Percentiles rank a stretch among this genome's conserved stretches.
Evolutionary conservation across 2,113 vertebrate genomes (phyloP).

Genomic region (Himantopus leucocephalus): DNA sequence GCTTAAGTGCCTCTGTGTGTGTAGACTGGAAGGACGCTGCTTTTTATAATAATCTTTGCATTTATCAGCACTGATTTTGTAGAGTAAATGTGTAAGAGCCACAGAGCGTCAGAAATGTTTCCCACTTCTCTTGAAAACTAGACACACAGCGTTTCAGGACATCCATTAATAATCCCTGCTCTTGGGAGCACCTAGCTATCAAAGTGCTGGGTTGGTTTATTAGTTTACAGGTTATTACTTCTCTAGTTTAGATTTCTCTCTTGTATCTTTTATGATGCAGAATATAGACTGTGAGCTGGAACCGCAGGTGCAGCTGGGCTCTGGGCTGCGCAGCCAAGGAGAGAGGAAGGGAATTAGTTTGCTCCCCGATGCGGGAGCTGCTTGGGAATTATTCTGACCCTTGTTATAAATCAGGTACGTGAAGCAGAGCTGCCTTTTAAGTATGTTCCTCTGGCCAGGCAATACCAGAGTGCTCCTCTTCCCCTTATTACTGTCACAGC

Average conservation of each 20-base stretch:
- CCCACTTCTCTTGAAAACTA: not conserved
- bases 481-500: not conserved
- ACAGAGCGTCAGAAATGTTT: slow-evolving; percentile 20
- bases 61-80: not conserved
- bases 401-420: slow-evolving; percentile 9
- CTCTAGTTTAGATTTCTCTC: slow-evolving; percentile 62
- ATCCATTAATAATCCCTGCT: slow-evolving; percentile 58
- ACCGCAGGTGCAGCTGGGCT: slow-evolving; percentile 30
- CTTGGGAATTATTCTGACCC: slow-evolving; percentile 34
- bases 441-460: not conserved
- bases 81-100: not conserved
- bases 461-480: not conserved
- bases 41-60: not conserved
- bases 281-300: slow-evolving; percentile 54
- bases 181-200: slow-evolving; percentile 19
- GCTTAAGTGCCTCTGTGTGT: not conserved
- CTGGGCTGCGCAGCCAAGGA: not conserved
- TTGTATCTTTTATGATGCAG: slow-evolving; percentile 66
- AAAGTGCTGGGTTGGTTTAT: slow-evolving; percentile 64
- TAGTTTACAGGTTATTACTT: slow-evolving; percentile 74
- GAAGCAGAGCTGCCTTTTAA: not conserved
- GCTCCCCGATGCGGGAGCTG: slow-evolving; percentile 5
- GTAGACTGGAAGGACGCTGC: not conserved
- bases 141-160: slow-evolving; percentile 33
- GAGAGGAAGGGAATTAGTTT: slow-evolving; percentile 53